Conservation (phyloP, 1,140 invertebrate genomes). For the Sweltsa coloradensis region DNA sequence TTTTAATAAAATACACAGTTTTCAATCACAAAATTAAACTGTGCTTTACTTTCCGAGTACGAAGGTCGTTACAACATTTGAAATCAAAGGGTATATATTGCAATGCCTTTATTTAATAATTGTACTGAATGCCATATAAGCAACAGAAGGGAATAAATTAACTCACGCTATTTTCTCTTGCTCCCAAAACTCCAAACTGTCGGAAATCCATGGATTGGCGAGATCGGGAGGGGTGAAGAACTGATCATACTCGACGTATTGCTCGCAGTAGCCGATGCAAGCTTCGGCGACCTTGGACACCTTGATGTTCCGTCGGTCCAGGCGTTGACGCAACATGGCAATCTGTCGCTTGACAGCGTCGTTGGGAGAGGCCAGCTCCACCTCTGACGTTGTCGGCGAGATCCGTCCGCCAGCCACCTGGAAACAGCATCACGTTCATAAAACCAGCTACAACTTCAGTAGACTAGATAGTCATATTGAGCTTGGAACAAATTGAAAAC, state of each 20-base stretch:
- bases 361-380: conserved; percentile 32
- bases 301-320: conserved; percentile 86
- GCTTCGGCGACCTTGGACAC: conserved; percentile 95
- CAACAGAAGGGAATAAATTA: not conserved
- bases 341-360: conserved; percentile 49
- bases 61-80: too few relatives aligned
- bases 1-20: too few relatives aligned
- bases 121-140: not conserved
- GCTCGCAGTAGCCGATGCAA: conserved; percentile 90
- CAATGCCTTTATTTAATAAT: too few relatives aligned
- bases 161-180: conserved; percentile 74
- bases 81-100: too few relatives aligned
- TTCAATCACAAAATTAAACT: too few relatives aligned
- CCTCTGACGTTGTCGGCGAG: conserved; percentile 46
- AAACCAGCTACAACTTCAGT: too few relatives aligned
- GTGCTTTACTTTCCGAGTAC: too few relatives aligned
- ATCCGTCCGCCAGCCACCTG: conserved; percentile 39
- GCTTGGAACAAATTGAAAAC: too few relatives aligned
- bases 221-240: conserved; percentile 82
- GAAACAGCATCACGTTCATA: too few relatives aligned
- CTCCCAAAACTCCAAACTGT: conserved; percentile 95
- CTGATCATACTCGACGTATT: conserved; percentile 92
- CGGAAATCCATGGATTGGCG: conserved; percentile 94
- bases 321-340: conserved; percentile 52
- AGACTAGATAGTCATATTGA: too few relatives aligned